Evolutionary conservation across 2,113 vertebrate species (phyloP).

Genomic region (Phainopepla nitens): DNA sequence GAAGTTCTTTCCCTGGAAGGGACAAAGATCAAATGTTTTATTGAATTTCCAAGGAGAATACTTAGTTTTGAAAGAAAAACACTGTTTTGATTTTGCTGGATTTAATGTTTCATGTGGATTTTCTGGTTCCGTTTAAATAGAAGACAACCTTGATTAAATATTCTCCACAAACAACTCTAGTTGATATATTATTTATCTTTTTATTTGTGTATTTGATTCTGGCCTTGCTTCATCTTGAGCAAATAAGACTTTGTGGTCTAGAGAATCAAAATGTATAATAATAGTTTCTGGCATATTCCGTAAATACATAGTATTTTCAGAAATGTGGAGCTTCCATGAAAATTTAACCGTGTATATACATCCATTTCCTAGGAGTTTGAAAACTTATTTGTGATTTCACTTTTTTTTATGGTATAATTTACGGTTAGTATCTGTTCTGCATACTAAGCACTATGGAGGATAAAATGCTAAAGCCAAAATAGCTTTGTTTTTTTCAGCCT

Average conservation of each 20-base stretch:
- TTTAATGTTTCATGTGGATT: not conserved
- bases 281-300: not conserved
- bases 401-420: not conserved
- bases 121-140: not conserved
- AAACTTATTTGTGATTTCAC: not conserved
- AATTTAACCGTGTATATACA: not conserved
- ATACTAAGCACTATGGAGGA: not conserved
- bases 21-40: not conserved
- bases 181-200: not conserved
- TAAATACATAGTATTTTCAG: not conserved
- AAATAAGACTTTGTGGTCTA: not conserved
- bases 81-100: not conserved
- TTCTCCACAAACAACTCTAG: not conserved
- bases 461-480: not conserved
- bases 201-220: not conserved
- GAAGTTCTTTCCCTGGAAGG: not conserved
- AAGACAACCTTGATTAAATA: not conserved
- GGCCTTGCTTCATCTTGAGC: not conserved
- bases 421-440: not conserved
- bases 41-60: not conserved
- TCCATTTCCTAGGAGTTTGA: not conserved
- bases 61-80: not conserved
- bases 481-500: not conserved
- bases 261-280: not conserved
- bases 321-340: not conserved